Conservation (phyloP, 2,113 vertebrate genomes). For the Eptesicus fuscus region DNA sequence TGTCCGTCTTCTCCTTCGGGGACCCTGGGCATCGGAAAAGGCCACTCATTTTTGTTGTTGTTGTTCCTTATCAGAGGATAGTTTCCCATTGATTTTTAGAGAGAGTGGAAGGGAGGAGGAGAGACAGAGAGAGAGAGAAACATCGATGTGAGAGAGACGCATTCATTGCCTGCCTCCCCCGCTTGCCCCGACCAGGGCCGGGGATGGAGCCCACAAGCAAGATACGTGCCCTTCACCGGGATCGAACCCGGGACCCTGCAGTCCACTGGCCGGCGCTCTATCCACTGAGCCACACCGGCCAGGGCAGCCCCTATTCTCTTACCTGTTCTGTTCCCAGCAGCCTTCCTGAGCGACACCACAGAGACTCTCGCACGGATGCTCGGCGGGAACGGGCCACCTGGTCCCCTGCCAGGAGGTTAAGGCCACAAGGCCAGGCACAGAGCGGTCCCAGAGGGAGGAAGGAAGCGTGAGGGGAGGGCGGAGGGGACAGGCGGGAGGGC, state of each 20-base stretch:
- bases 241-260: no score
- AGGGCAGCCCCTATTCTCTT: neutral
- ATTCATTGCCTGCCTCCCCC: no score
- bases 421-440: neutral
- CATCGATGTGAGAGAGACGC: no score
- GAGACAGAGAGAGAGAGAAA: no score
- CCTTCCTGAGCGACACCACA: accelerated
- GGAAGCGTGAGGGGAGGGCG: neutral
- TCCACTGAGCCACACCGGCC: no score
- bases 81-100: no score
- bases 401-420: neutral
- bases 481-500: neutral
- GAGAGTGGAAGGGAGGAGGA: no score
- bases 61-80: neutral
- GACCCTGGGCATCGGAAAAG: neutral
- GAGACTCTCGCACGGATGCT: neutral
- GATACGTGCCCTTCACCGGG: no score
- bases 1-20: neutral
- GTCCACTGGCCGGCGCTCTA: no score
- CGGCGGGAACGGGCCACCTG: neutral
- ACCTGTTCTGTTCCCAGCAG: neutral
- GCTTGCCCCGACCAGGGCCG: no score
- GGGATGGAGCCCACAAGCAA: no score
- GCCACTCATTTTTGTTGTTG: neutral
- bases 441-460: neutral